These are phyloP conservation scores for Drosophila infuscata DNA, from an alignment of 2,888 invertebrate species.

Conservation along the genomic window DNA sequence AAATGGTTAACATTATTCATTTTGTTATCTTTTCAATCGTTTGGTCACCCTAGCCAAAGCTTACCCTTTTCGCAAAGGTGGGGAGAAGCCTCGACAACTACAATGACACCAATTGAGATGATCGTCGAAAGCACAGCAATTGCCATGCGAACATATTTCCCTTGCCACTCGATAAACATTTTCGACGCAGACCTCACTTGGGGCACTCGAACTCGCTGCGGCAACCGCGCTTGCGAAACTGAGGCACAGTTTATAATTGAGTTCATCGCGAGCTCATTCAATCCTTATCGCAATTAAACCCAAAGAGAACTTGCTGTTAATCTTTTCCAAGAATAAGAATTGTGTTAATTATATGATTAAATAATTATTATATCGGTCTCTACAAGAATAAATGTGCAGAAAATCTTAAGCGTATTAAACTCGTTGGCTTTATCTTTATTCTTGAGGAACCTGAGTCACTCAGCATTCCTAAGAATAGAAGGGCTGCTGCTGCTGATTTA, in stretches of 20 bases:
- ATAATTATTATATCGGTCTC: not conserved
- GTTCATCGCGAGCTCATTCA: not conserved
- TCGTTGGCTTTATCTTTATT: not conserved
- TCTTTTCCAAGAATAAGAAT: not conserved
- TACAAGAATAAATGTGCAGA: not conserved
- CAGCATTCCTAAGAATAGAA: not conserved
- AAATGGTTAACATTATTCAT: not conserved
- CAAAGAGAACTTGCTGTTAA: too few species aligned
- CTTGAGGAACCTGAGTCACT: not conserved
- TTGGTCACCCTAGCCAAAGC: not conserved
- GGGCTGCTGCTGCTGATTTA: not conserved
- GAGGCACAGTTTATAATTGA: not conserved
- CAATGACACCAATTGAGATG: slow-evolving; percentile 31
- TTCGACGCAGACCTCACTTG: not conserved
- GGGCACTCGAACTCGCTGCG: not conserved
- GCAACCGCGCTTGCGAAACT: slow-evolving; percentile 19
- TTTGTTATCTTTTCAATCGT: slow-evolving; percentile 1
- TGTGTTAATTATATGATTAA: not conserved
- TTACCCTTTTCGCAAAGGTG: slow-evolving; percentile 17
- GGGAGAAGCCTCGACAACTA: not conserved
- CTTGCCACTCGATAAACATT: slow-evolving; percentile 14
- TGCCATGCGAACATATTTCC: slow-evolving; percentile 11
- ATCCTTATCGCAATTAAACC: slow-evolving; percentile 20
- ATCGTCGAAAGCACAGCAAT: slow-evolving; percentile 38
- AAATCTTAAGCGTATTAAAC: not conserved